A percentile compares a stretch with the other conserved stretches of the same genome.
Evolutionary conservation across 2,888 invertebrate genomes (phyloP).

Genomic region (Agrochola litura): DNA sequence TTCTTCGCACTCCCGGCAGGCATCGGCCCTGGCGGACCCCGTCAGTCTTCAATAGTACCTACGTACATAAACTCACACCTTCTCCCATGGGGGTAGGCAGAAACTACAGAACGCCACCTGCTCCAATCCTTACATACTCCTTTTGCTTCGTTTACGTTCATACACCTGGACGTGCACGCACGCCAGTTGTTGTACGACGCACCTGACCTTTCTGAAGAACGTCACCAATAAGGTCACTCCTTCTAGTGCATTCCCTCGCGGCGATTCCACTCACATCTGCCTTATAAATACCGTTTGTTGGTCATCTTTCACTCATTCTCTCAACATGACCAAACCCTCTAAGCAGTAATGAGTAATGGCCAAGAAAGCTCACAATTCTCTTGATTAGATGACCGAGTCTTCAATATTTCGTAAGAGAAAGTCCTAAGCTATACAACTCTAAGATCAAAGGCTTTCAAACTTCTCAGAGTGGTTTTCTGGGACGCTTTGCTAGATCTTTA

Average conservation of each 20-base stretch:
- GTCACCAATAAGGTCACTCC: not conserved
- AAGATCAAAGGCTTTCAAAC: constrained; percentile 44
- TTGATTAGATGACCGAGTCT: constrained; percentile 1
- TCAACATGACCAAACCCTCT: not conserved
- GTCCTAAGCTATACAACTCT: constrained; percentile 20
- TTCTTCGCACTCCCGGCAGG: no score
- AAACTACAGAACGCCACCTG: no score
- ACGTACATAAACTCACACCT: no score
- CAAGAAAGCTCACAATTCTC: not conserved
- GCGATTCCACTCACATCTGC: no score
- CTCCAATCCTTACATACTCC: no score
- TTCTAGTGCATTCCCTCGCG: not conserved
- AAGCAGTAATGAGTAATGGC: not conserved
- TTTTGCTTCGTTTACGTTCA: no score
- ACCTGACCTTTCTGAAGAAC: not conserved
- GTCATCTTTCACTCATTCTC: not conserved
- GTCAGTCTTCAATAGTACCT: no score
- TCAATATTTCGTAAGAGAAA: constrained; percentile 22
- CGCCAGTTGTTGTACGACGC: no score
- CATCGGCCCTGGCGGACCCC: no score
- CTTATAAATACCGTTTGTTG: not conserved
- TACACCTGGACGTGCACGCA: no score
- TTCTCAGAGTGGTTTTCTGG: constrained; percentile 14
- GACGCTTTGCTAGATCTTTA: constrained; percentile 17
- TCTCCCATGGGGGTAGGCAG: no score